Evolutionary conservation across 1,140 invertebrate genomes (phyloP).

Genomic region (Macrobrachium rosenbergii): DNA sequence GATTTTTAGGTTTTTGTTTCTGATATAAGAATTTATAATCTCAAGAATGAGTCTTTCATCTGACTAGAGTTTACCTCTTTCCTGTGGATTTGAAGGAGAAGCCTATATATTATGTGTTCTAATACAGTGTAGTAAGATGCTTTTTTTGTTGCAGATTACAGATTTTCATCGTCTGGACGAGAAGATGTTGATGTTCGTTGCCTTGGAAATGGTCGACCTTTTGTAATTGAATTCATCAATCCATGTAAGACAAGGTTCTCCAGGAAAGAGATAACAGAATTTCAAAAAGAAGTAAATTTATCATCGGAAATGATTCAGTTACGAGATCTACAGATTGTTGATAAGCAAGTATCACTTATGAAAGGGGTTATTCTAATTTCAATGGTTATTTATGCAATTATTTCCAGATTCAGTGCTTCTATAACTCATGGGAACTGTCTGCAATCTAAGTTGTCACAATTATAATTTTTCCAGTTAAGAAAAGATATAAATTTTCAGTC

Average conservation of each 20-base stretch:
- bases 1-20: no score
- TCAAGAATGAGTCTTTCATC: no score
- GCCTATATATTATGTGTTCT: neutral
- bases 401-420: no score
- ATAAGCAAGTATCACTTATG: slow-evolving; percentile 71
- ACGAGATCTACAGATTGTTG: slow-evolving; percentile 77
- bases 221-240: slow-evolving; percentile 85
- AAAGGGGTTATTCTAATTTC: neutral
- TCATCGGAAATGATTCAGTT: slow-evolving; percentile 76
- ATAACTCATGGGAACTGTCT: no score
- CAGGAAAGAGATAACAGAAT: slow-evolving; percentile 71
- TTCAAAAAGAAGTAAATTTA: slow-evolving; percentile 77
- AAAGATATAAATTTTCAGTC: no score
- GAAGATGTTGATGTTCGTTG: slow-evolving; percentile 96
- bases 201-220: slow-evolving; percentile 88
- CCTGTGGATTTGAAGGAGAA: no score
- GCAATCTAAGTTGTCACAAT: no score
- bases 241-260: slow-evolving; percentile 76
- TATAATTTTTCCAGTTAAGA: no score
- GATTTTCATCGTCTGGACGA: slow-evolving; percentile 89
- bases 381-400: no score
- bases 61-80: no score
- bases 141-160: slow-evolving; percentile 71
- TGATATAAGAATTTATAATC: no score
- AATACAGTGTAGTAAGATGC: neutral